Base-by-base conservation (phyloP, 2,113 vertebrate species). In the Heteronetta atricapilla region DNA sequence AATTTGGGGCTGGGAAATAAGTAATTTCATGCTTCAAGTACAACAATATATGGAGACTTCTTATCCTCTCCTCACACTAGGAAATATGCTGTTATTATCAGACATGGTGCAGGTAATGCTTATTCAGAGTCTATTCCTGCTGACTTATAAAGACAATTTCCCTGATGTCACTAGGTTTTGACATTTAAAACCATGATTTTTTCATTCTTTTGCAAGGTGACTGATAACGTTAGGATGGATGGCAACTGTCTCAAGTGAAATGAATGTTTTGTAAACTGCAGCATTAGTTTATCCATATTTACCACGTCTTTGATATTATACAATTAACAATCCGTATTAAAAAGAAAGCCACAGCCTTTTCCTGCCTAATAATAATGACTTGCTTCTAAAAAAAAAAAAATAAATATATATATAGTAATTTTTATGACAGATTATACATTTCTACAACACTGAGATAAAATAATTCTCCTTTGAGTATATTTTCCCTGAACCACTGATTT, bases 11-110 rank as follows among this genome's bases (percentile, higher is more conserved):
- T 84, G 29, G 48, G 55, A 88, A 74, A 74, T 33, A 90, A 90
- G n/a, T 55, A 87, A 90, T 95, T 93, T 96, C 67, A 72, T 93
- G 58, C 70, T 87, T 94, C 86, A 85, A 14, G 26, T 94, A 26
- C 48, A 89, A 73, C 8, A 84, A 73, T 74, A 77, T 69, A 85
- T 28, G 82, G 48, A 76, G 70, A 52, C 19, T 62, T 90, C 53
- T 94, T 90, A 84, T 86, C 85, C 58, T 70, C n/a, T 72, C 13
- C 58, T 82, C 21, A 53, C 33, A 44, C 10, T 33, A 12, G 31
- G 46, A 93, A 59, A 85, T 40, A 28, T 34, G 25, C 8, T 64
- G 17, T 42, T 90, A 7, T 63, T 80, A 53, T 52, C 31, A 79
- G 53, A 81, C 34, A 33, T 6, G n/a, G 20, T 79, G 16, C 28